Evolutionary conservation across 2,888 invertebrate genomes (phyloP).

Genomic region (Drosophila merina): DNA sequence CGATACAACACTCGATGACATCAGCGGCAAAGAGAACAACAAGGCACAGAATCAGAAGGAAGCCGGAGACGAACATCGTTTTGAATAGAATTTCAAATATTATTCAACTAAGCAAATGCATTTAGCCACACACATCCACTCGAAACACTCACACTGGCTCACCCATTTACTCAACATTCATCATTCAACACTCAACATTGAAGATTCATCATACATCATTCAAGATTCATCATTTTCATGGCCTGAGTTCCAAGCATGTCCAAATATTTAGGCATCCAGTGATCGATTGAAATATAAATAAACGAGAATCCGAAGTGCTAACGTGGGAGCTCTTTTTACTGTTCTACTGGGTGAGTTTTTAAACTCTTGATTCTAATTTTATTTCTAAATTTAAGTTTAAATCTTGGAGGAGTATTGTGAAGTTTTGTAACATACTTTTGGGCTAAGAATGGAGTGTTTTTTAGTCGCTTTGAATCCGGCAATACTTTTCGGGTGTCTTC

Average conservation of each 20-base stretch:
- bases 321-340: not conserved
- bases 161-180: no score
- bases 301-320: constrained; percentile 33
- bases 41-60: constrained; percentile 17
- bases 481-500: no score
- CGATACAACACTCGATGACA: constrained; percentile 11
- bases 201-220: not conserved
- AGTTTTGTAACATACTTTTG: no score
- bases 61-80: constrained; percentile 52
- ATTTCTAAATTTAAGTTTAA: not conserved
- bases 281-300: constrained; percentile 31
- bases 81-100: constrained; percentile 55
- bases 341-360: not conserved
- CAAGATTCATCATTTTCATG: not conserved
- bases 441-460: no score
- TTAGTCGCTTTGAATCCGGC: no score
- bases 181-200: no score
- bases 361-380: no score
- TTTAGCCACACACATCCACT: constrained; percentile 40
- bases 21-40: constrained; percentile 10
- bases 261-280: constrained; percentile 27
- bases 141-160: not conserved
- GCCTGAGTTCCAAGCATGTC: constrained; percentile 15
- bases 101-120: constrained; percentile 58
- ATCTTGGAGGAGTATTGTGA: not conserved